Evolutionary conservation across 2,888 invertebrate species (phyloP).

Genomic region (Lagria hirta): DNA sequence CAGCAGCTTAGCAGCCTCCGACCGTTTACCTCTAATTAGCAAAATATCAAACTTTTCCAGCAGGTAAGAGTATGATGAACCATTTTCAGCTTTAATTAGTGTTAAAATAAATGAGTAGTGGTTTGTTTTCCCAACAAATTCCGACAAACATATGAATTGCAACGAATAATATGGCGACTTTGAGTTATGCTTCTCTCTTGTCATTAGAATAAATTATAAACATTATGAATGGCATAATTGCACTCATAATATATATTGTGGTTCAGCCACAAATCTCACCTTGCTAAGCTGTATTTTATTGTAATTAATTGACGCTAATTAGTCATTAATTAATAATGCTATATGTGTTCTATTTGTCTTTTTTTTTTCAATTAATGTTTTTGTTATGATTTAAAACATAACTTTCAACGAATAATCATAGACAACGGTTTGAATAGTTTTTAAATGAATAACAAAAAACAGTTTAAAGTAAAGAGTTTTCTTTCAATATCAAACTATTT

Average conservation of each 20-base stretch:
- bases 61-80: conserved; percentile 11
- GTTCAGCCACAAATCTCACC: conserved; percentile 21
- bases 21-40: conserved; percentile 17
- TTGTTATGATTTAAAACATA: no score
- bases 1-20: no score
- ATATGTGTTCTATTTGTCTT: no score
- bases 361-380: no score
- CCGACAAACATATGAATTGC: conserved; percentile 24
- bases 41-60: conserved; percentile 4
- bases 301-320: conserved; percentile 19
- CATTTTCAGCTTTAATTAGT: conserved; percentile 20
- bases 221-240: conserved; percentile 34
- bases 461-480: neutral
- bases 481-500: neutral
- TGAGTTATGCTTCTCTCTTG: conserved; percentile 34
- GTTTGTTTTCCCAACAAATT: conserved; percentile 26
- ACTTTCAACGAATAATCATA: no score
- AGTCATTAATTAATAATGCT: conserved; percentile 10
- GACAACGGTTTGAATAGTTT: neutral
- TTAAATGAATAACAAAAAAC: neutral
- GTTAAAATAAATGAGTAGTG: conserved; percentile 17
- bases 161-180: conserved; percentile 25
- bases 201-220: conserved; percentile 38
- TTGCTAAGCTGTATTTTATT: conserved; percentile 19
- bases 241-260: conserved; percentile 18